phyloP scores from a whole-genome alignment of 2,113 vertebrate species.

The Tachysurus vachellii region DNA sequence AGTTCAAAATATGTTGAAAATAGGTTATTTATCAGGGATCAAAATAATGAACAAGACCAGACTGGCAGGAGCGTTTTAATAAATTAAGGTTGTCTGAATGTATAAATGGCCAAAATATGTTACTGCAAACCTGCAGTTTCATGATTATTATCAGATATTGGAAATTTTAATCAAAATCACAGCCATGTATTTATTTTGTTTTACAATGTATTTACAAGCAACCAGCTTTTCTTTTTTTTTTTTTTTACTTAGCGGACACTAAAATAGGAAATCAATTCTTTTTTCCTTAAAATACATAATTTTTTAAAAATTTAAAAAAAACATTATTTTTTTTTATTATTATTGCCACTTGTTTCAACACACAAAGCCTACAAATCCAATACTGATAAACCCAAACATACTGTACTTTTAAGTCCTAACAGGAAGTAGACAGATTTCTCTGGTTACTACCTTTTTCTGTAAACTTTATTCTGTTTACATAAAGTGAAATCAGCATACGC shows the following conservation, averaged over 20 bases:
- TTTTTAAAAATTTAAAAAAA: neutral
- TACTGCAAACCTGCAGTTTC: neutral
- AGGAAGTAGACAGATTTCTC: neutral
- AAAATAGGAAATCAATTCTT: neutral
- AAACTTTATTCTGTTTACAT: neutral
- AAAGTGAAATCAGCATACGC: neutral
- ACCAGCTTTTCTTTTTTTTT: neutral
- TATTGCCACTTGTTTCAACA: neutral
- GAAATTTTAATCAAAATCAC: neutral
- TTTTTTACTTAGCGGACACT: neutral
- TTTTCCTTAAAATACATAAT: neutral
- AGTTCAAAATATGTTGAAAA: constrained; percentile 64
- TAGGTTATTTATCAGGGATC: constrained; percentile 66
- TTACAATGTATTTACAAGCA: too few relatives aligned
- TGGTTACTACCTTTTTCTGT: neutral
- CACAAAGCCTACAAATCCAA: neutral
- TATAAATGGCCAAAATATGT: neutral
- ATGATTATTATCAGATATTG: neutral
- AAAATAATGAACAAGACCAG: constrained; percentile 31
- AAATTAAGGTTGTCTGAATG: neutral
- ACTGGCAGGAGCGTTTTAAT: neutral
- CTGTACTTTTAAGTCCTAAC: neutral
- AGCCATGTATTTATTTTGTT: neutral
- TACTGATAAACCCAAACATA: neutral
- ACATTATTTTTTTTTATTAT: neutral